Evolutionary conservation across 2,113 vertebrate genomes (phyloP).

Genomic region (Myotis davidii): DNA sequence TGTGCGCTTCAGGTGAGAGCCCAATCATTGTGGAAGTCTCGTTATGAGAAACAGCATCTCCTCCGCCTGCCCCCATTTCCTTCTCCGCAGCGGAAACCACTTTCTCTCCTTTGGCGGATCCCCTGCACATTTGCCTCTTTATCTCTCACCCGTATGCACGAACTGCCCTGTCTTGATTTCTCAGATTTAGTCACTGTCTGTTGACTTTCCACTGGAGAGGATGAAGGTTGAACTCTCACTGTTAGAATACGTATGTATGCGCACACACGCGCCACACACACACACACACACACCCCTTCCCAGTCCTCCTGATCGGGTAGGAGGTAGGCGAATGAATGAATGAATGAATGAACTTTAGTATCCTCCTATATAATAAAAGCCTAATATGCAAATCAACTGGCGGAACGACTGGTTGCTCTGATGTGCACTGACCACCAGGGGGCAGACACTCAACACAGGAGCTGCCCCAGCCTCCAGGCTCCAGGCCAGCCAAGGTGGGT

Average conservation of each 20-base stretch:
- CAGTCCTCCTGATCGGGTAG: background rate
- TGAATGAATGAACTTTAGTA: background rate
- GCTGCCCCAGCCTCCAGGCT: too few relatives aligned
- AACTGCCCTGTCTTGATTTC: background rate
- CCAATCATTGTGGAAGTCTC: background rate
- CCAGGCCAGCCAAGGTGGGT: too few relatives aligned
- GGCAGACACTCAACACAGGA: too few relatives aligned
- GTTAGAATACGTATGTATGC: accelerated
- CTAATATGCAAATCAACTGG: too few relatives aligned
- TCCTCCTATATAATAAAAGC: too few relatives aligned
- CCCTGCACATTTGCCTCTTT: background rate
- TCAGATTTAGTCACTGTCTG: background rate
- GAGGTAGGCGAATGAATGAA: background rate
- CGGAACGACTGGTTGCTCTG: too few relatives aligned
- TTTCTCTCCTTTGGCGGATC: background rate
- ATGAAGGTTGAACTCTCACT: background rate
- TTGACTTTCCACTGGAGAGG: background rate
- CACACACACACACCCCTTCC: accelerated
- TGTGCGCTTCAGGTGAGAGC: background rate
- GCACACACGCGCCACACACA: too few relatives aligned
- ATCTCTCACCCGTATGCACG: background rate
- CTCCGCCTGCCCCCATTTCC: background rate
- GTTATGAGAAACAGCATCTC: background rate
- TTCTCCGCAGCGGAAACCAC: background rate
- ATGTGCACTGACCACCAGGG: too few relatives aligned